A percentile compares a stretch with the other conserved stretches of the same genome.
Evolutionary conservation across 2,888 invertebrate genomes (phyloP).

Genomic region (Yponomeuta malinellus): DNA sequence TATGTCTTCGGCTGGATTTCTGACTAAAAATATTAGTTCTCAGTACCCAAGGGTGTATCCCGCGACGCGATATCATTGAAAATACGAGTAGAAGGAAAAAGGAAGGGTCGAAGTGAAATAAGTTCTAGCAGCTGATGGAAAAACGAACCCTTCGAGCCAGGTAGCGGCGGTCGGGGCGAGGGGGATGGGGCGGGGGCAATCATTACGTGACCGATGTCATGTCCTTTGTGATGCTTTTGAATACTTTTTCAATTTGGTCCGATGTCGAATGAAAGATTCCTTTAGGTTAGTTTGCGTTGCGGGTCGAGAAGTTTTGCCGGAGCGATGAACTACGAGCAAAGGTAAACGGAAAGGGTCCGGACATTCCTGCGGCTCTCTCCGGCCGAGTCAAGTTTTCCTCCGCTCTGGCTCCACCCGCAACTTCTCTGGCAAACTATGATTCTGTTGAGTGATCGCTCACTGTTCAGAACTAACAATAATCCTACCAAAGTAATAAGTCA

Average conservation of each 20-base stretch:
- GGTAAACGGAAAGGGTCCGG: too few relatives aligned
- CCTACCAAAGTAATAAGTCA: too few relatives aligned
- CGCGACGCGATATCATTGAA: slow-evolving; percentile 31
- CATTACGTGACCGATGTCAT: slow-evolving; percentile 16
- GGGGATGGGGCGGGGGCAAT: neutral
- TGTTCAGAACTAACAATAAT: too few relatives aligned
- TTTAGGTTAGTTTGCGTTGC: slow-evolving; percentile 8
- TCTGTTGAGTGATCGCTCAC: too few relatives aligned
- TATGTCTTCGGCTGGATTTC: slow-evolving; percentile 9
- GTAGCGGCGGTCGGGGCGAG: slow-evolving; percentile 2
- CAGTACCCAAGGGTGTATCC: slow-evolving; percentile 29
- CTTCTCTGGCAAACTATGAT: too few relatives aligned
- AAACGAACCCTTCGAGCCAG: slow-evolving; percentile 9
- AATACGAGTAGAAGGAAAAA: slow-evolving; percentile 24
- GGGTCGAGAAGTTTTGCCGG: neutral
- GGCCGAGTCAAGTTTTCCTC: too few relatives aligned
- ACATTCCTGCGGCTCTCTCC: too few relatives aligned
- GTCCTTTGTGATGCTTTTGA: slow-evolving; percentile 10
- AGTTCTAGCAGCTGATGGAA: slow-evolving; percentile 12
- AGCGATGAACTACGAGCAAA: too few relatives aligned
- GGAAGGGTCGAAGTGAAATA: slow-evolving; percentile 16
- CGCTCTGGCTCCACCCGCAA: too few relatives aligned
- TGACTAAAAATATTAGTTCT: slow-evolving; percentile 36
- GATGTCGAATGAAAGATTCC: slow-evolving; percentile 13
- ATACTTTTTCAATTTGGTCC: slow-evolving; percentile 14